Percentiles rank a stretch among this genome's conserved stretches.
Evolutionary conservation across 2,888 invertebrate species (phyloP).

Genomic region (Liposcelis brunnea): DNA sequence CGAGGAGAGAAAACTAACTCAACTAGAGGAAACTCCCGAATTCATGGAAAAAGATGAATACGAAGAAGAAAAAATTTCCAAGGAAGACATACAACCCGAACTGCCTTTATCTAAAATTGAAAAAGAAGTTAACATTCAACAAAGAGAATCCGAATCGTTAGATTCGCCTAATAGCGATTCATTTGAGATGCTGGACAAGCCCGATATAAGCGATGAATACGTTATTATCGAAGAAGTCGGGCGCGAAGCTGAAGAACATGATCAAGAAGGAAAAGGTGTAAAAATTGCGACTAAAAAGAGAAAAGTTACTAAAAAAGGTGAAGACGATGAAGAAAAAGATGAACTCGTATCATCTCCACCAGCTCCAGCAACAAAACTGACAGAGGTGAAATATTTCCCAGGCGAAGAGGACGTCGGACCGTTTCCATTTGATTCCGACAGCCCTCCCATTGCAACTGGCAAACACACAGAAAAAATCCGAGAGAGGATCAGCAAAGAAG

Average conservation of each 20-base stretch:
- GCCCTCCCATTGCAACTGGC: conserved; percentile 27
- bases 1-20: conserved; percentile 26
- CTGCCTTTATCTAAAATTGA: conserved; percentile 28
- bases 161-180: conserved; percentile 70
- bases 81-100: conserved; percentile 39
- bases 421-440: conserved; percentile 49
- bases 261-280: conserved; percentile 66
- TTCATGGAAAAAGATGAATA: conserved; percentile 37
- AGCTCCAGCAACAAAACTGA: conserved; percentile 34
- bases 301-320: conserved; percentile 42
- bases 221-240: conserved; percentile 79
- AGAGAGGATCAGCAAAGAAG: conserved; percentile 17
- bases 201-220: conserved; percentile 72
- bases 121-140: conserved; percentile 31
- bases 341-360: conserved; percentile 52
- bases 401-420: conserved; percentile 40
- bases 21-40: conserved; percentile 26
- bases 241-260: conserved; percentile 67
- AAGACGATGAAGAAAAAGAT: conserved; percentile 42
- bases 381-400: conserved; percentile 30
- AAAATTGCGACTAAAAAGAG: conserved; percentile 35
- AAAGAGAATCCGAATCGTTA: conserved; percentile 25
- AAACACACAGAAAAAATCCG: conserved; percentile 21
- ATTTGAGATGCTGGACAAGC: conserved; percentile 74
- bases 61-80: conserved; percentile 26